Base-by-base conservation (phyloP, 1,140 invertebrate species). In the Zaprionus tsacasi region DNA sequence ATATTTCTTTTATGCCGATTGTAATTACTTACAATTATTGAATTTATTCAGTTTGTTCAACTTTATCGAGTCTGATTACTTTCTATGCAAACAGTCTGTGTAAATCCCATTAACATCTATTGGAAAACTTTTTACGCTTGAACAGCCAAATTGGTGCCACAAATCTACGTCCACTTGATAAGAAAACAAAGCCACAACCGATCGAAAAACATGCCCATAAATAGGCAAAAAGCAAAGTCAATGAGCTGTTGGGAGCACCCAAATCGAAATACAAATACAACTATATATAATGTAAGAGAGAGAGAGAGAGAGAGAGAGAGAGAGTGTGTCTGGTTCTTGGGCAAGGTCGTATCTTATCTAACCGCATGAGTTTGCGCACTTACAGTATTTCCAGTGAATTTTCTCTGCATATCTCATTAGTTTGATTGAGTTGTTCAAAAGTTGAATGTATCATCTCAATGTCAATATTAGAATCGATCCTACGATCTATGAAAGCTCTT, bases 191-290 rank as follows among this genome's bases (percentile, higher is more conserved):
- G 36, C n/a, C 60, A 66, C 60, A 61, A 35, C 25, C 61, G 69
- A 43, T 67, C 35, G 55, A 65, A 69, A 79, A 87, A 87, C 83
- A 87, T 87, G 83, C 55, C 83, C 83, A 87, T 88, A 87, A 86
- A 87, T 89, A 87, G 83, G 83, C 83, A 87, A 72, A 78, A 80
- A 21, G 21, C 21, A 2, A 21, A 61, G 70, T 48, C 50, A 65
- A 82, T 80, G 70, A 52, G 36, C 54, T 50, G 1, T 17, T 52
- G 70, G 56, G 71, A 78, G 63, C 58, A 76, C 61, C 65, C 55
- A 36, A 40, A 67, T 35, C 6, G n/a, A n/a, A n/a, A n/a, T n/a
- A n/a, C n/a, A n/a, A n/a, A n/a, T n/a, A n/a, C n/a, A n/a, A n/a
- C n/a, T 21, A 21, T 21, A 33, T 48, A 27, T 13, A 11, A 12